Percentiles rank a stretch among this genome's conserved stretches.
These are phyloP conservation scores for Poeciliopsis occidentalis DNA, from an alignment of 2,113 vertebrate species.

Conservation along the genomic window DNA sequence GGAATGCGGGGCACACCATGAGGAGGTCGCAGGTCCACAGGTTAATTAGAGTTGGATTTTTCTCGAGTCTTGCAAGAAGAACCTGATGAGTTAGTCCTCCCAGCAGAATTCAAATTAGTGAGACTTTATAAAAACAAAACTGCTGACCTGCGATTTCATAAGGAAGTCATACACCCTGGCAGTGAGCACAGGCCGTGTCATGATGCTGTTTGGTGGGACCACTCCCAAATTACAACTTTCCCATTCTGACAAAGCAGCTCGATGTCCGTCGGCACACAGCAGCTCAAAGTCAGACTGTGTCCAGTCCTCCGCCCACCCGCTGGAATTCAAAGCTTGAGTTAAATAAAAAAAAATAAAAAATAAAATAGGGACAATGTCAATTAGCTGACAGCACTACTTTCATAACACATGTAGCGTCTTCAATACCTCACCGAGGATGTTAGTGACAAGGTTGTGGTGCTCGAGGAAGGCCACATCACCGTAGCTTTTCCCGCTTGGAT, in stretches of 20 bases:
- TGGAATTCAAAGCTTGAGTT: constrained; percentile 78
- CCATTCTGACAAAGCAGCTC: constrained; percentile 84
- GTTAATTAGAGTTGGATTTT: neutral
- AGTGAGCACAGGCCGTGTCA: constrained; percentile 87
- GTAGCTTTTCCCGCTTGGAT: constrained; percentile 85
- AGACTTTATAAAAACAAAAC: no score
- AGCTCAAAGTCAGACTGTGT: constrained; percentile 81
- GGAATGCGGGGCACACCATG: no score
- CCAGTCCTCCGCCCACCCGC: constrained; percentile 83
- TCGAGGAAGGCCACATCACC: constrained; percentile 91
- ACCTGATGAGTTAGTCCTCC: neutral
- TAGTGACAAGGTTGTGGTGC: constrained; percentile 84
- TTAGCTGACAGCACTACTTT: neutral
- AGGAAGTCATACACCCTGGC: constrained; percentile 86
- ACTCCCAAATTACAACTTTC: constrained; percentile 84
- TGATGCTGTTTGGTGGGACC: constrained; percentile 84
- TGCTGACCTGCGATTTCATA: constrained; percentile 86
- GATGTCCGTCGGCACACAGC: constrained; percentile 81
- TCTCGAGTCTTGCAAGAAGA: neutral
- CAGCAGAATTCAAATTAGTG: neutral
- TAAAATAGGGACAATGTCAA: neutral
- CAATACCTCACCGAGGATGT: constrained; percentile 83
- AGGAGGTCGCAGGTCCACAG: neutral
- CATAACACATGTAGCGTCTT: neutral
- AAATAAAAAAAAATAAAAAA: neutral